Conservation (phyloP, 2,113 vertebrate genomes). For the Falco punctatus region DNA sequence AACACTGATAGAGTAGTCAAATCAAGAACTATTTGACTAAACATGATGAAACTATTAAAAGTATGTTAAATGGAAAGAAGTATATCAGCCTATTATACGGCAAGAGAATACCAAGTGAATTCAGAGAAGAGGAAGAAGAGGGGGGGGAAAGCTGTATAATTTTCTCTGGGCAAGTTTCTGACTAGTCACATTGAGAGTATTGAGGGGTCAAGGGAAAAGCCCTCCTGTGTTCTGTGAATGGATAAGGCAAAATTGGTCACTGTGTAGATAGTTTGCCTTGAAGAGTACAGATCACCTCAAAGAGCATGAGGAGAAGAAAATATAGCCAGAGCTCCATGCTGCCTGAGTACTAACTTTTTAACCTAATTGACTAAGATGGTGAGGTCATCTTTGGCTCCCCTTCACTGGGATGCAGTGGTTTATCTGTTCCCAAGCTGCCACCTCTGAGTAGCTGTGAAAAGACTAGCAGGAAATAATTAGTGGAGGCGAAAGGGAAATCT, state of each 20-base stretch:
- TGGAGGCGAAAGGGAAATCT: background rate
- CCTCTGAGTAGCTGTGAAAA: background rate
- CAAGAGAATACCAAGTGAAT: background rate
- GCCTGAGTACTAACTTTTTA: background rate
- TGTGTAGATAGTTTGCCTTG: background rate
- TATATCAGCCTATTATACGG: background rate
- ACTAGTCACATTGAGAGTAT: background rate
- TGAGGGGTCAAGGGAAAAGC: background rate
- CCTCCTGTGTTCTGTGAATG: background rate
- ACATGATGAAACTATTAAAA: slow-evolving; percentile 1
- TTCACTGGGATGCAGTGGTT: background rate
- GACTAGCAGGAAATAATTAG: background rate
- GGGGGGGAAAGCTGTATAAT: accelerated
- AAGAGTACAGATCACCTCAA: background rate
- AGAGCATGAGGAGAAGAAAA: background rate
- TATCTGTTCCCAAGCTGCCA: background rate
- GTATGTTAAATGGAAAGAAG: background rate
- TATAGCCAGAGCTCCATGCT: background rate
- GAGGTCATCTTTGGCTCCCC: background rate
- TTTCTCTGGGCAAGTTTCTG: background rate
- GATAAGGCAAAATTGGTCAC: background rate
- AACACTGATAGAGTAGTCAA: background rate
- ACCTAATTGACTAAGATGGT: background rate
- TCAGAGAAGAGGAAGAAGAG: background rate
- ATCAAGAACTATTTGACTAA: background rate